Evolutionary conservation across 2,888 invertebrate species (phyloP), one percentile per base, ranked within the genome.

Genomic region (Heteromurus nitidus): DNA sequence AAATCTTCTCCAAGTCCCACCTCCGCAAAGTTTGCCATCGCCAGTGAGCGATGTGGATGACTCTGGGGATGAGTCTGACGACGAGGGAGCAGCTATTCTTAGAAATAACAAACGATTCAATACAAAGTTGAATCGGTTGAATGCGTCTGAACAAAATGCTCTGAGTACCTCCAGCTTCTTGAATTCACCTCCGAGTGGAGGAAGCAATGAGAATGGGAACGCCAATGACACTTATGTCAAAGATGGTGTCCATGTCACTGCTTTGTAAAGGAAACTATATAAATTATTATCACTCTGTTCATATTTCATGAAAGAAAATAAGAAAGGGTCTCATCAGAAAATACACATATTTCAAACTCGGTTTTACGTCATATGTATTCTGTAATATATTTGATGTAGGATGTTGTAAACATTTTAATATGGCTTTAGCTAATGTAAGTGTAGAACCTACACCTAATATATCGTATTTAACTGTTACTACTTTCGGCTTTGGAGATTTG

Each of bases 201-300:
- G n/a, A 16, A 69, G 69, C 20, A 60, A 68, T 36, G 69, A 77
- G 24, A 77, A 77, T 20, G 85, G 82, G 72, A 69, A 70, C 22
- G 80, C 84, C 67, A 82, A 74, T 42, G 84, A 86, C 69, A 87
- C 87, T 7, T 80, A 84, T 31, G 82, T 87, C 9, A 85, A 86
- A 65, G 87, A 87, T 64, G 87, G 87, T 26, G 85, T 87, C 47
- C 87, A 87, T 74, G 82, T 85, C 47, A 85, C 85, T 22, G 76
- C 84, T 1, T 72, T 85, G 11, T 85, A 83, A 80, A 24, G n/a
- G n/a, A n/a, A 5, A 47, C 11, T 47, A 47, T 47, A 47, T 47
- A 16, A n/a, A 47, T n/a, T n/a, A n/a, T n/a, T n/a, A 9, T 9
- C 36, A 36, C 36, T 36, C 47, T n/a, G 3, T n/a, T 47, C 5